Evolutionary conservation across 2,888 invertebrate species (phyloP).

Genomic region (Drosophila monieri): DNA sequence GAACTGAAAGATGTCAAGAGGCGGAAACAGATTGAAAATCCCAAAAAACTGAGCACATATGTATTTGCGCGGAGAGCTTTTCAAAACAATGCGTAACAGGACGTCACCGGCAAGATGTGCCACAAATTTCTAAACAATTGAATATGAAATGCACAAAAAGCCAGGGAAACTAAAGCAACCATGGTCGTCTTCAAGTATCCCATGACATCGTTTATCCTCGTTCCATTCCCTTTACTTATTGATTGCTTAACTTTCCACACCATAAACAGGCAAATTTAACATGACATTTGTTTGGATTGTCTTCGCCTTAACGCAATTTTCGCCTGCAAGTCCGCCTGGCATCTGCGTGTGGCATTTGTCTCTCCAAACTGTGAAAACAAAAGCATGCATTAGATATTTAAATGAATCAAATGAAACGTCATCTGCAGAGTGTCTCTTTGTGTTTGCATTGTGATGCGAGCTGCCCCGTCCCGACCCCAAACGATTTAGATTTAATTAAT

Average conservation of each 20-base stretch:
- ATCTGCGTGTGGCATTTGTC: constrained; percentile 33
- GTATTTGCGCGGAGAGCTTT: constrained; percentile 22
- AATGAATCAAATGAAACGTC: constrained; percentile 40
- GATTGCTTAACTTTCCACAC: constrained; percentile 23
- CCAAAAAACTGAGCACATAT: constrained; percentile 2
- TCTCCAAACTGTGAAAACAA: constrained; percentile 34
- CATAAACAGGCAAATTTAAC: constrained; percentile 23
- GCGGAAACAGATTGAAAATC: constrained; percentile 37
- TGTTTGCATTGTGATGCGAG: constrained; percentile 22
- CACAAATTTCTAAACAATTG: constrained; percentile 12
- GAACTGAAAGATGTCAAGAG: constrained; percentile 19
- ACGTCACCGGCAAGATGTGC: constrained; percentile 11
- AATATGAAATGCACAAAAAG: not conserved
- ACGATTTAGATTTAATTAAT: constrained; percentile 38
- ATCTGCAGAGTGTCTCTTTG: constrained; percentile 31
- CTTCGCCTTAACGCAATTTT: constrained; percentile 21
- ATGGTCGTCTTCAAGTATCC: not conserved
- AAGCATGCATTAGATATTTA: constrained; percentile 45
- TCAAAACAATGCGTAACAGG: constrained; percentile 1
- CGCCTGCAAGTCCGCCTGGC: constrained; percentile 6
- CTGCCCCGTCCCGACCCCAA: constrained; percentile 13
- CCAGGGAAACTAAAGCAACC: not conserved
- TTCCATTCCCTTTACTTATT: constrained; percentile 17
- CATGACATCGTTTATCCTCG: constrained; percentile 8
- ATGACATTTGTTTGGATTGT: constrained; percentile 30